Evolutionary conservation across 2,888 invertebrate species (phyloP).

Genomic region (Athetis lepigone): DNA sequence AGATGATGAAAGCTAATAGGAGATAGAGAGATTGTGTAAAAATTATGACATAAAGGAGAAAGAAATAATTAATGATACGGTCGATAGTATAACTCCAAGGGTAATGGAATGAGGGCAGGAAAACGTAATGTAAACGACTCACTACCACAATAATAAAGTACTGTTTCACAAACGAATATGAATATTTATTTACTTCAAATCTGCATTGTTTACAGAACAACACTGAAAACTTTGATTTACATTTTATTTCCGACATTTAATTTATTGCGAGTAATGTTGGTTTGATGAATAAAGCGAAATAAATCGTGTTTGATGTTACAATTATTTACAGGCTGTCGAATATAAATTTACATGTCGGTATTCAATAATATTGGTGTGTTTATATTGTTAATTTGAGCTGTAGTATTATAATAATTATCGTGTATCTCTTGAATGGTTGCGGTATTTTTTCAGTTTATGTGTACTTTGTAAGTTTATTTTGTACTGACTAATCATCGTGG

Average conservation of each 20-base stretch:
- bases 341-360: neutral
- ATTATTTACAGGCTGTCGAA: neutral
- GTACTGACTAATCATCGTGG: too few species aligned
- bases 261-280: neutral
- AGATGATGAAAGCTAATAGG: too few species aligned
- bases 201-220: slow-evolving; percentile 20
- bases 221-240: slow-evolving; percentile 11
- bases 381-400: neutral
- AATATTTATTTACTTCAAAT: slow-evolving; percentile 29
- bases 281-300: slow-evolving; percentile 13
- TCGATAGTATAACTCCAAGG: too few species aligned
- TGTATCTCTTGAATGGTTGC: too few species aligned
- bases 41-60: too few species aligned
- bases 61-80: too few species aligned
- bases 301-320: slow-evolving; percentile 14
- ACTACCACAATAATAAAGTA: neutral
- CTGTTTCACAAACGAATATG: neutral
- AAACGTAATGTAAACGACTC: neutral
- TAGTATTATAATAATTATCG: too few species aligned
- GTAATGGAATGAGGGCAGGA: too few species aligned
- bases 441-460: too few species aligned
- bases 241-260: slow-evolving; percentile 9
- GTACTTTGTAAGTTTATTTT: too few species aligned
- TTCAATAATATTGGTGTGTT: neutral
- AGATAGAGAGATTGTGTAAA: too few species aligned